A percentile compares a stretch with the other conserved stretches of the same genome.
Evolutionary conservation across 2,888 invertebrate genomes (phyloP).

Genomic region (Xestia sexstrigata): DNA sequence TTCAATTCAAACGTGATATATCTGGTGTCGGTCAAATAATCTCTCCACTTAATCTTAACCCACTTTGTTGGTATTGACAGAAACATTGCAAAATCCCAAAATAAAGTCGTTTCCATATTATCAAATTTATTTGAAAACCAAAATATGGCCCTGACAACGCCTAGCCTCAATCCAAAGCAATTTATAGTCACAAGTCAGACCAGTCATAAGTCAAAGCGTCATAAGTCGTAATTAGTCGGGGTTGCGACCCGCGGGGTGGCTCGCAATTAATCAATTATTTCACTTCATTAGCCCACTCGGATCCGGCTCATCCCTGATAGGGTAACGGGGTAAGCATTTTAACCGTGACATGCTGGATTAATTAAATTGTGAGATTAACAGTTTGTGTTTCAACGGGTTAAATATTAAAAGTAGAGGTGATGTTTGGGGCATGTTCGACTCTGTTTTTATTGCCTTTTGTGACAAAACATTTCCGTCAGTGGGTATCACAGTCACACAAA

Average conservation of each 20-base stretch:
- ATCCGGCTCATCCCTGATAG: conserved; percentile 65
- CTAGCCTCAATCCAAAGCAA: conserved; percentile 34
- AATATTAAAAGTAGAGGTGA: neutral
- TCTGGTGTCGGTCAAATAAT: neutral
- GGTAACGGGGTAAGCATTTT: conserved; percentile 56
- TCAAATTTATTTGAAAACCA: neutral
- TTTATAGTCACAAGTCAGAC: conserved; percentile 63
- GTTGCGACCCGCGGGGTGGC: conserved; percentile 70
- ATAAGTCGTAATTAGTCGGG: conserved; percentile 76
- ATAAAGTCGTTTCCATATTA: neutral
- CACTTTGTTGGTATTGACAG: neutral
- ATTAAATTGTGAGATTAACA: conserved; percentile 39
- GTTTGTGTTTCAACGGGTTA: conserved; percentile 32
- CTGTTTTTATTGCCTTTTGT: neutral
- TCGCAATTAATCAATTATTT: conserved; percentile 86
- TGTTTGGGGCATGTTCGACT: neutral
- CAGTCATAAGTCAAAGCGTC: conserved; percentile 48
- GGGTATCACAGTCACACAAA: neutral
- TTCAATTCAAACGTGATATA: neutral
- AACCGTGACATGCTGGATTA: conserved; percentile 52
- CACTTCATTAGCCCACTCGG: conserved; percentile 80
- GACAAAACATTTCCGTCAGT: neutral
- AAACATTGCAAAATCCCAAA: neutral
- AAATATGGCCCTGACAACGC: neutral
- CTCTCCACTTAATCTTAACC: neutral